Base-by-base conservation (phyloP, 2,113 vertebrate species). In the Plecotus auritus region DNA sequence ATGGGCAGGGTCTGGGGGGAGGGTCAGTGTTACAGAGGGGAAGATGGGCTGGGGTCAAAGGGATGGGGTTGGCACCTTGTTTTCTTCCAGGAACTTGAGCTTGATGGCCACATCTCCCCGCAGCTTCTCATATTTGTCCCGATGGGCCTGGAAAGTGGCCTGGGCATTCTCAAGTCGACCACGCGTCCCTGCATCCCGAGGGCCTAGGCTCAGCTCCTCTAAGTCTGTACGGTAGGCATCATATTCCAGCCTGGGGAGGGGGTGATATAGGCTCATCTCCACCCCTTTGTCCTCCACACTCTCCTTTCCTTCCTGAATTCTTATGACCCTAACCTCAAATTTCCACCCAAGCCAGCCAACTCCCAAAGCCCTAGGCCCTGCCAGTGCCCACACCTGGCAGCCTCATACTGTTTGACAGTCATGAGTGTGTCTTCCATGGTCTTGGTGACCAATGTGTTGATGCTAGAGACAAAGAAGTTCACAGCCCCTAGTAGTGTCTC, bases 401-500 rank as follows among this genome's bases (percentile, higher is more conserved):
- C 99, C 98, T 99, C 99, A 30, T 99, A 99, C 98, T 99, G 98
- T 98, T 99, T 99, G 96, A 99, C 99, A 0, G 99, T 99, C 99
- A 99, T 99, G 7, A 99, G 98, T 0, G 99, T 99, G 98, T 99
- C 99, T 97, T 99, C 99, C 99, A 99, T 99, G 83, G 99, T 99
- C 94, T 99, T 99, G 97, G 99, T 99, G 88, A 99, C 99, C 95
- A 99, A 97, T 0, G 99, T 99, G 98, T 99, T 99, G 98, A 99
- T 99, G 98, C 99, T 99, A 97, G 99, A 99, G 90, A 99, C 99
- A 66, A 99, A 99, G 98, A 99, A 99, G 98, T 99, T 99, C 95
- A 99, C 98, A 5, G 99, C 99, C 0, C 99, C 99, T 26, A 99
- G 98, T 2, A 99, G 98, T 0, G 99, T 99, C 97, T 99, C 99